These are phyloP conservation scores for Actinia tenebrosa DNA, from an alignment of 64 coral and sea anemone species.

Conservation along the genomic window DNA sequence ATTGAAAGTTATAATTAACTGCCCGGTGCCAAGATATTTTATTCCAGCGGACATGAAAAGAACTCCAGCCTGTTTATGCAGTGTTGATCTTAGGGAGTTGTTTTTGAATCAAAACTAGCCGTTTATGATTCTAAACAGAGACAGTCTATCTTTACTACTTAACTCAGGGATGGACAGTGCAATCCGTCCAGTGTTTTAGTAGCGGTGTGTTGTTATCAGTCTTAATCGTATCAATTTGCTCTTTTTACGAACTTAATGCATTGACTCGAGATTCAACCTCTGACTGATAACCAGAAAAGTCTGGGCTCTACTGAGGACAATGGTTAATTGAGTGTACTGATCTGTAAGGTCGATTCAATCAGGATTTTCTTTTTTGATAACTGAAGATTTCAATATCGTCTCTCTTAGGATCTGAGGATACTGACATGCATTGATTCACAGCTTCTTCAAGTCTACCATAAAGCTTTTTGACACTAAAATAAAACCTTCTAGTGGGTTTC, in stretches of 20 bases:
- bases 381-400: not conserved
- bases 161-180: not conserved
- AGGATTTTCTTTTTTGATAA: not conserved
- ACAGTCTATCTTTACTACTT: not conserved
- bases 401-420: too few relatives aligned
- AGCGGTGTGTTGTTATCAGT: not conserved
- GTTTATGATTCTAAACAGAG: conserved; percentile 1
- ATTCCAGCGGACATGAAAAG: not conserved
- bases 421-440: too few relatives aligned
- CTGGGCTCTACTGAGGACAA: not conserved
- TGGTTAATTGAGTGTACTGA: not conserved
- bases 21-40: not conserved
- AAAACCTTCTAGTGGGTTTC: too few relatives aligned
- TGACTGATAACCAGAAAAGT: conserved; percentile 13
- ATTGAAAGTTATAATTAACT: conserved; percentile 7
- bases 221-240: conserved; percentile 12
- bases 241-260: not conserved
- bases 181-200: not conserved
- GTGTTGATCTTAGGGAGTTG: not conserved
- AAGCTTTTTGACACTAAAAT: too few relatives aligned
- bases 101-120: not conserved
- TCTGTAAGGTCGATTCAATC: not conserved
- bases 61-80: not conserved
- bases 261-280: not conserved
- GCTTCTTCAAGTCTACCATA: not conserved